Conservation (phyloP, 1,140 invertebrate genomes). For the Aphaenogaster ashmeadi region DNA sequence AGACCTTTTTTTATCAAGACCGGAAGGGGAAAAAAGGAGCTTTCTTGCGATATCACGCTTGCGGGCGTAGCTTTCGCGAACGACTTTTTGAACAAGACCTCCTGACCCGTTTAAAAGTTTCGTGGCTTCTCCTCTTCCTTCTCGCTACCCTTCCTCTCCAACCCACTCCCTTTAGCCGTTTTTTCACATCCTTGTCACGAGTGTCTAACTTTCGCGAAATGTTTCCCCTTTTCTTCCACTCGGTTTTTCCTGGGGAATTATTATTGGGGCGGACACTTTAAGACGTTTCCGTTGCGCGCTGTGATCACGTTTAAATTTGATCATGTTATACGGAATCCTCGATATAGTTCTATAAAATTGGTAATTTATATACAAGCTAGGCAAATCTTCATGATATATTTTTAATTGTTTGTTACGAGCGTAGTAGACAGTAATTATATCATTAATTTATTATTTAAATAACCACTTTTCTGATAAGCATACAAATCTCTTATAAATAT, state of each 20-base stretch:
- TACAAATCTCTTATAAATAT: not conserved
- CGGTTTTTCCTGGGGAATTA: conserved; percentile 38
- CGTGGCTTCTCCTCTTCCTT: conserved; percentile 33
- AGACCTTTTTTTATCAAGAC: not conserved
- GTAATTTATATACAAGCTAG: not conserved
- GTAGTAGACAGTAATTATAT: not conserved
- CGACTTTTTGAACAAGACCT: conserved; percentile 72
- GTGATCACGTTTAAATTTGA: conserved; percentile 33
- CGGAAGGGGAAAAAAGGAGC: not conserved
- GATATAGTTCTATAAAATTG: not conserved
- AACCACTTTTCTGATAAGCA: not conserved
- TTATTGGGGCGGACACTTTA: conserved; percentile 46
- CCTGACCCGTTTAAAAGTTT: conserved; percentile 75
- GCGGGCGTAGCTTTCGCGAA: conserved; percentile 51
- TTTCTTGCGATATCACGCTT: conserved; percentile 25
- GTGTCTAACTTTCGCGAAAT: conserved; percentile 65
- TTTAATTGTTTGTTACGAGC: not conserved
- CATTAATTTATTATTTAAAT: conserved; percentile 18
- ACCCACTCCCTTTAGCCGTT: conserved; percentile 5
- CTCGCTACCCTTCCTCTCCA: not conserved
- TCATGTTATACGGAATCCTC: conserved; percentile 17
- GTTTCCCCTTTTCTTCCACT: conserved; percentile 16
- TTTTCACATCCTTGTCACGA: conserved; percentile 62
- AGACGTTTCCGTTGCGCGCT: conserved; percentile 45
- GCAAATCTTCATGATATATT: conserved; percentile 10